Evolutionary conservation across 2,888 invertebrate genomes (phyloP).

Genomic region (Sinhomidia bicolor): DNA sequence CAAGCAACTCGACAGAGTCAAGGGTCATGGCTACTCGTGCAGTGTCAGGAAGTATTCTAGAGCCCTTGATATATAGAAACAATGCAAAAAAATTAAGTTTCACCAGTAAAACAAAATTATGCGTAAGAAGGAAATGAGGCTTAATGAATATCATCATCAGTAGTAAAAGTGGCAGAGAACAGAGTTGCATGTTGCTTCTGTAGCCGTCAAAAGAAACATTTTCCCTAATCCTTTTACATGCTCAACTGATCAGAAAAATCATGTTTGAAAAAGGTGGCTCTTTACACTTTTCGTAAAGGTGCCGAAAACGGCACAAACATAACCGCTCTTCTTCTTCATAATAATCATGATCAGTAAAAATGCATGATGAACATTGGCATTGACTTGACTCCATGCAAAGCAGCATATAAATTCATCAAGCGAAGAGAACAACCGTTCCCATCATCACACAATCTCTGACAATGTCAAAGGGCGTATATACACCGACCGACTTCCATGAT

Average conservation of each 20-base stretch:
- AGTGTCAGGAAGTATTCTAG: constrained; percentile 61
- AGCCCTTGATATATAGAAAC: constrained; percentile 4
- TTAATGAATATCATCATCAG: background rate
- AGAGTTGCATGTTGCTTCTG: background rate
- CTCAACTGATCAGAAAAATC: constrained; percentile 52
- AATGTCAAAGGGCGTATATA: constrained; percentile 47
- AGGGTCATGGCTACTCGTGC: constrained; percentile 78
- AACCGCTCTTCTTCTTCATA: constrained; percentile 28
- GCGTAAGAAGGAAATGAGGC: background rate
- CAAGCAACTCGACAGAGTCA: constrained; percentile 79
- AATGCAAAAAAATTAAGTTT: too few relatives aligned
- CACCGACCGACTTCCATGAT: constrained; percentile 28
- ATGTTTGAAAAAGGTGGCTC: background rate
- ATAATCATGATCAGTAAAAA: constrained; percentile 13
- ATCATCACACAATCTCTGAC: constrained; percentile 65
- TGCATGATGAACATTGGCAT: constrained; percentile 31
- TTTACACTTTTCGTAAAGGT: constrained; percentile 20
- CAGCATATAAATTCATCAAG: constrained; percentile 51
- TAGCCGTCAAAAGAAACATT: constrained; percentile 33
- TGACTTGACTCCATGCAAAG: background rate
- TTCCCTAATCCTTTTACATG: constrained; percentile 49
- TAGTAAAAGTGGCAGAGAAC: too few relatives aligned
- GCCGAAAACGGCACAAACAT: constrained; percentile 41
- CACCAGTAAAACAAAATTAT: too few relatives aligned
- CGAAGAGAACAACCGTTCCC: constrained; percentile 27